Base-by-base conservation (phyloP, 2,113 vertebrate genomes). In the Cercocebus atys region DNA sequence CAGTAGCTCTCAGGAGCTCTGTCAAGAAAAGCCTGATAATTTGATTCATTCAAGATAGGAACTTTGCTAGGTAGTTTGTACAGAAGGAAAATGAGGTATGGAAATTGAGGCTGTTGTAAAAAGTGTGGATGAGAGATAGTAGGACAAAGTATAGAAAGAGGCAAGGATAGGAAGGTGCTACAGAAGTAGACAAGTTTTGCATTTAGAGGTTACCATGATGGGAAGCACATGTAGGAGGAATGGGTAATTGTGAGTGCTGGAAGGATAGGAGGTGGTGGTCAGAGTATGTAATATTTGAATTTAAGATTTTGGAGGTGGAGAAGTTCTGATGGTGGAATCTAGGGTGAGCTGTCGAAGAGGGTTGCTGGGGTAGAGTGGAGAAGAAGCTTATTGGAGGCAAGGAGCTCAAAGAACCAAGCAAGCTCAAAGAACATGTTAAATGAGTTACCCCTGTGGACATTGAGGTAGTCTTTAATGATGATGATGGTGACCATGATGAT, bases 11-110 rank as follows among this genome's bases (percentile, higher is more conserved):
- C 72, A 85, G 76, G 45, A 94, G 0, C 79, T 50, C 66, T 95
- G 40, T 91, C 87, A 90, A 87, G 93, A 88, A 90, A 84, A 90
- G 57, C 32, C 81, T 94, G 82, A 23, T 91, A 80, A 79, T 78
- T 97, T 95, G 89, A 97, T 73, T 94, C 79, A 94, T 88, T 59
- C 52, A 95, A 35, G 79, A 23, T 86, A 80, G 80, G 55, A 96
- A 68, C 82, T 93, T 94, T 89, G 78, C 94, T 82, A 75, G 66
- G 32, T 81, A 1, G 93, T 93, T 93, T 91, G 35, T 93, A 55
- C 40, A 89, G 59, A 96, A 94, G 59, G 90, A 97, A 93, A 96
- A 59, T 89, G 82, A 59, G 64, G 25, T 52, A 30, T 94, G 73
- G 86, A 91, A 91, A 95, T 90, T 50, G 47, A 92, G 14, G n/a